Conservation (phyloP, 2,113 vertebrate genomes). For the Boleophthalmus pectinirostris region DNA sequence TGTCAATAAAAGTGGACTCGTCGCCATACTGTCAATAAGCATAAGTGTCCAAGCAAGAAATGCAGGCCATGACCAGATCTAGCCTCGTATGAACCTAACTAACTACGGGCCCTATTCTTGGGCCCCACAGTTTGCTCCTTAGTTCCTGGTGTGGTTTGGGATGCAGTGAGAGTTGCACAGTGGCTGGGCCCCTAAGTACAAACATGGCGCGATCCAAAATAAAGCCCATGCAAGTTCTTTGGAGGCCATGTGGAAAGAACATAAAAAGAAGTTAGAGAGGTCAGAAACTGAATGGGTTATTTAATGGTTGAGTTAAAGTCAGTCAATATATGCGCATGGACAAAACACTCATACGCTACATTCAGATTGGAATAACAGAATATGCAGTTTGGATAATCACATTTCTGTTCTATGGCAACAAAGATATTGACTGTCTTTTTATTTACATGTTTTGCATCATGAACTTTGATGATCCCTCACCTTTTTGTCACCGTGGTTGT, state of each 20-base stretch:
- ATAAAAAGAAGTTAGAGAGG: constrained; percentile 75
- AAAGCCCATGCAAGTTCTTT: constrained; percentile 75
- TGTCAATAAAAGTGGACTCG: constrained; percentile 15
- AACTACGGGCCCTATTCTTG: constrained; percentile 59
- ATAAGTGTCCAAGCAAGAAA: constrained; percentile 10
- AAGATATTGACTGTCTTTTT: no score
- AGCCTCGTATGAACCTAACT: constrained; percentile 60
- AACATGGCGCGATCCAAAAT: constrained; percentile 77
- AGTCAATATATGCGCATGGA: constrained; percentile 28
- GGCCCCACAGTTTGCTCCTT: constrained; percentile 40
- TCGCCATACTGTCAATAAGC: constrained; percentile 9
- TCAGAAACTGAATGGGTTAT: constrained; percentile 69
- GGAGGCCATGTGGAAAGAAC: constrained; percentile 78
- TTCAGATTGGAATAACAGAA: background rate
- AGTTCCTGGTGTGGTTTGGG: constrained; percentile 62
- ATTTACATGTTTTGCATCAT: no score
- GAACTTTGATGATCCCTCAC: no score
- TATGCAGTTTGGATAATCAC: background rate
- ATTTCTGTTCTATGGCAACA: background rate
- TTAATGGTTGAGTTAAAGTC: constrained; percentile 72
- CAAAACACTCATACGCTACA: constrained; percentile 17
- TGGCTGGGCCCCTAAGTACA: constrained; percentile 65
- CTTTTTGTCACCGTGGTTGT: background rate
- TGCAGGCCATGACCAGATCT: constrained; percentile 18
- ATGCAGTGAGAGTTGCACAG: constrained; percentile 63